Evolutionary conservation across 1,140 invertebrate species (phyloP), one percentile per base, ranked within the genome.

Genomic region (Elymnias hypermnestra): DNA sequence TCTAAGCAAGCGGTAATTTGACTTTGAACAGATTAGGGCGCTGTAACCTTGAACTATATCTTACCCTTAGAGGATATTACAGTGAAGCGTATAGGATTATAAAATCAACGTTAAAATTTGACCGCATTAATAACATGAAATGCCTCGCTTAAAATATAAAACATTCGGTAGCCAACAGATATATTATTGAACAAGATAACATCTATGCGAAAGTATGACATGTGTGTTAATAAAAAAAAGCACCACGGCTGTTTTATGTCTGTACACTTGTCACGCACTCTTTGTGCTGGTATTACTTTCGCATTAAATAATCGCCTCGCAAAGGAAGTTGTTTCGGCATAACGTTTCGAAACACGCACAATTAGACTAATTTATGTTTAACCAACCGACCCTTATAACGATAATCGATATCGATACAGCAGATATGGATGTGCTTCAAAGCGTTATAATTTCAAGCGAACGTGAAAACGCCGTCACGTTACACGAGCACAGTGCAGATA

Each of bases 391-490:
- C 13, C 19, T 7, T 10, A 10, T 36, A 5, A 36, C 13, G 33
- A 36, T 21, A 53, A 48, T 41, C 38, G 19, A 33, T 17, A 40
- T 35, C 15, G 18, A 38, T 38, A 38, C 33, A 36, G 18, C 40
- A 39, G 40, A 50, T 36, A 50, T 43, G 33, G 47, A 39, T 42
- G 14, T 25, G 38, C 38, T 26, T 37, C 39, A 43, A 50, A 43
- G 46, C 29, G 29, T 49, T 38, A 22, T 50, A 49, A 44, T 57
- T 58, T 60, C 55, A 62, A 57, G 60, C 53, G 60, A 73, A 74
- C 67, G 68, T 63, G 69, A 63, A 70, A 64, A 74, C 63, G 71
- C 41, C 71, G 77, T 78, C 58, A 75, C 74, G 72, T 63, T 66
- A 46, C 53, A 50, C 72, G 75, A 67, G 40, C 72, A 73, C 64